These are phyloP conservation scores for Cheumatopsyche charites DNA, from an alignment of 1,140 invertebrate genomes.

Conservation along the genomic window DNA sequence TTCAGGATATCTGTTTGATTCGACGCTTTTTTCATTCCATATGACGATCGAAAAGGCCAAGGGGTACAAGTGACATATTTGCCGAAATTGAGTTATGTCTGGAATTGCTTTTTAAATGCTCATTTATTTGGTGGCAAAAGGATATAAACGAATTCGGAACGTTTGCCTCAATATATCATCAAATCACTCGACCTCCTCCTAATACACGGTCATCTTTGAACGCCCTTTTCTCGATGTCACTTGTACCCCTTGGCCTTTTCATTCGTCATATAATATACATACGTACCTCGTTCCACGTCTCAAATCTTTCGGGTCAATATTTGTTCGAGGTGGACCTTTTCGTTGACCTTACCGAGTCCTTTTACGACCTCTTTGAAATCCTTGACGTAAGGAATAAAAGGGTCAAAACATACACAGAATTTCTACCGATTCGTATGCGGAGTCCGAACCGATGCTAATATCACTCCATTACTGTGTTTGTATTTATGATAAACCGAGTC, in stretches of 20 bases:
- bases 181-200: no score
- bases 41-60: no score
- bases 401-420: background rate
- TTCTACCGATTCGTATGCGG: conserved; percentile 1
- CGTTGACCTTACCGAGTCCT: conserved; percentile 15
- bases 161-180: no score
- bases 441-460: background rate
- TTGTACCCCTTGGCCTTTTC: no score
- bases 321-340: conserved; percentile 13
- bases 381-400: background rate
- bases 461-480: background rate
- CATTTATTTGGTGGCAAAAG: no score
- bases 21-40: background rate
- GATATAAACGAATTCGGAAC: no score
- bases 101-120: no score
- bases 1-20: conserved; percentile 2
- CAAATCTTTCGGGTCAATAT: conserved; percentile 20
- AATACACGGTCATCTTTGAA: no score
- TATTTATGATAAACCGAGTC: conserved; percentile 1
- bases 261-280: no score
- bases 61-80: no score
- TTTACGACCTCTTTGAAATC: conserved; percentile 2
- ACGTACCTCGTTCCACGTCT: background rate
- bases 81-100: no score
- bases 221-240: no score